A percentile compares a stretch with the other conserved stretches of the same genome.
These are phyloP conservation scores for Labroides dimidiatus DNA, from an alignment of 2,797 vertebrate species.

Conservation along the genomic window DNA sequence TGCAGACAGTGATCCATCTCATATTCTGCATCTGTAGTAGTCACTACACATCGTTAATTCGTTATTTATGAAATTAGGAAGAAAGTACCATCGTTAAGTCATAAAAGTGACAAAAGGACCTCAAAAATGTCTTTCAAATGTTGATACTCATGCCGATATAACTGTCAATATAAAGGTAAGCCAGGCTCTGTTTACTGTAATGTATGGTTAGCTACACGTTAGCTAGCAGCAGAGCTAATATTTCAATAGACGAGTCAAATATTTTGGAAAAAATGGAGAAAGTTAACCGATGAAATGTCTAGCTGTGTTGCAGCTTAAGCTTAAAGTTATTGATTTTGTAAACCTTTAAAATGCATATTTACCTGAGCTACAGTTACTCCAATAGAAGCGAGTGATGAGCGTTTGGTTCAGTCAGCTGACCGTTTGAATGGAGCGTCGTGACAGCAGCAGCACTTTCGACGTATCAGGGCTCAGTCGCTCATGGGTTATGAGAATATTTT, in stretches of 20 bases:
- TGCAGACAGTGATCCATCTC: too few species aligned
- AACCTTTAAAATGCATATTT: neutral
- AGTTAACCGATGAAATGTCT: neutral
- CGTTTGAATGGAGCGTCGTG: neutral
- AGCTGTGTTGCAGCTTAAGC: fast-evolving
- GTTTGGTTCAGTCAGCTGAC: conserved; percentile 69
- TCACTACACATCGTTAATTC: neutral
- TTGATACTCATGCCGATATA: neutral
- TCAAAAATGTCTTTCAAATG: too few species aligned
- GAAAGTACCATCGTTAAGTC: too few species aligned
- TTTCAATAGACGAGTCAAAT: neutral
- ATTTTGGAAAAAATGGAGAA: neutral
- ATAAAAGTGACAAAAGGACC: neutral
- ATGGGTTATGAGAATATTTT: fast-evolving
- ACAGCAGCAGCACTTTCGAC: conserved; percentile 55
- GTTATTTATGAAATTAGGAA: neutral
- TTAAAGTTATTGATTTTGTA: neutral
- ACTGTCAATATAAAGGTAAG: neutral
- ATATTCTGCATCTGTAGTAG: too few species aligned
- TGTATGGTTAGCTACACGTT: neutral
- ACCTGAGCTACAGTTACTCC: conserved; percentile 46
- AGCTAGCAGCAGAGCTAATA: conserved; percentile 26
- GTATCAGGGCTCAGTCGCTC: neutral
- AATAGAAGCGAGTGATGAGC: neutral
- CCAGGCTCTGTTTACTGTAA: neutral